Evolutionary conservation across 2,888 invertebrate genomes (phyloP).

Genomic region (Venusia cambrica): DNA sequence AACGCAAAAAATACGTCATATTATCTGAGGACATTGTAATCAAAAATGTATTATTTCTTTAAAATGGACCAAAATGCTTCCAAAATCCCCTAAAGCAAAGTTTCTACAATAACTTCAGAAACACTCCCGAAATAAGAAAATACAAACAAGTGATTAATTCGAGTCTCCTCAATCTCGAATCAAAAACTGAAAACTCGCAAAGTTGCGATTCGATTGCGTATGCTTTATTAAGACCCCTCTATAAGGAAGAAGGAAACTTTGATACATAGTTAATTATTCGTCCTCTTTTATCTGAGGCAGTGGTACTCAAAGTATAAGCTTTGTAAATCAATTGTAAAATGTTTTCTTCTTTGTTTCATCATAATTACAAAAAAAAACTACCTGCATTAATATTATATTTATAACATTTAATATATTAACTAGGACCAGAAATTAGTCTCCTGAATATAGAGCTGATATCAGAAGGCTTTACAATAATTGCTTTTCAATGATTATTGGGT

Average conservation of each 20-base stretch:
- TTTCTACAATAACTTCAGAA: conserved; percentile 26
- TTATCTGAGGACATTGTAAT: no score
- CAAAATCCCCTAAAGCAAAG: not conserved
- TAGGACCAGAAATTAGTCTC: no score
- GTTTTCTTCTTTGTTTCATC: no score
- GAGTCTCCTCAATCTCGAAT: conserved; percentile 28
- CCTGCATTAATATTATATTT: no score
- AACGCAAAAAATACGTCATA: no score
- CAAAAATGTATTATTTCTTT: conserved; percentile 12
- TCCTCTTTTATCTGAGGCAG: conserved; percentile 18
- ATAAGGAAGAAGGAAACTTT: conserved; percentile 34
- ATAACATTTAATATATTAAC: no score
- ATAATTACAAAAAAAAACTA: no score
- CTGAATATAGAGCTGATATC: no score
- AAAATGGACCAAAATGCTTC: conserved; percentile 1
- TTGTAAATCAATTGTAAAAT: no score
- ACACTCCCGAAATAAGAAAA: conserved; percentile 1
- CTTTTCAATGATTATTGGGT: no score
- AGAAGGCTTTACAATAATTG: no score
- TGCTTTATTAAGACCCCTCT: conserved; percentile 31
- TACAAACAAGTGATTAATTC: conserved; percentile 26
- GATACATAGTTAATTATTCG: conserved; percentile 37
- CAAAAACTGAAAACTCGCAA: conserved; percentile 15
- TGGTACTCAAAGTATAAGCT: conserved; percentile 11
- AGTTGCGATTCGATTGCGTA: conserved; percentile 26